These are phyloP conservation scores for Orchesella cincta DNA, from an alignment of 1,140 invertebrate species.

Conservation along the genomic window DNA sequence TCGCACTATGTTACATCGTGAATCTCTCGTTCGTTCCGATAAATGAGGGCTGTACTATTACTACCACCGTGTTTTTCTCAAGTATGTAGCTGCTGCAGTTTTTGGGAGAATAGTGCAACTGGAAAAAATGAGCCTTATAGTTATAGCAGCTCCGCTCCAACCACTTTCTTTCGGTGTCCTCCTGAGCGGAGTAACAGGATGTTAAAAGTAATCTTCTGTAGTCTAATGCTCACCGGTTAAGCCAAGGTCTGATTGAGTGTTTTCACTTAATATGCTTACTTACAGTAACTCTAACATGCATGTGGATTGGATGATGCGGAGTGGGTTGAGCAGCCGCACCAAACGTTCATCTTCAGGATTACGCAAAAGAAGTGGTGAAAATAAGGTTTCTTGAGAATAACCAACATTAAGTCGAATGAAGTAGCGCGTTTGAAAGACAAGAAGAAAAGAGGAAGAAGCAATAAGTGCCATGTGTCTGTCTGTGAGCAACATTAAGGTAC, in stretches of 20 bases:
- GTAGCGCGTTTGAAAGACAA: constrained; percentile 3
- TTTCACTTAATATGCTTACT: constrained; percentile 16
- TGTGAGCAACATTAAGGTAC: constrained; percentile 23
- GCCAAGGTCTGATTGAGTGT: constrained; percentile 21
- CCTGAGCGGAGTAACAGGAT: background rate
- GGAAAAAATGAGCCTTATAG: no score
- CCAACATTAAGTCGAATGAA: constrained; percentile 20
- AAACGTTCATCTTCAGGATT: constrained; percentile 1
- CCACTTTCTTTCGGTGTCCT: background rate
- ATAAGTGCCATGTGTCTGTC: constrained; percentile 15
- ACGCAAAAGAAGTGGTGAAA: background rate
- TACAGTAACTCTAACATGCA: no score
- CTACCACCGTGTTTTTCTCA: background rate
- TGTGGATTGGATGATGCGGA: no score
- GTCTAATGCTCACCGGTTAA: background rate
- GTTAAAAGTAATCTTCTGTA: constrained; percentile 14
- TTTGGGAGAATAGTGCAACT: background rate
- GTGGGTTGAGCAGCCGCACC: background rate
- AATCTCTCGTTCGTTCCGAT: background rate
- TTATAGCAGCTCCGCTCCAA: background rate
- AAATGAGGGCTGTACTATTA: background rate
- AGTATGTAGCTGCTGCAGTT: background rate
- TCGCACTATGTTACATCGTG: background rate
- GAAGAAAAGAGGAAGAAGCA: background rate
- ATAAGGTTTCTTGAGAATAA: constrained; percentile 10